Base-by-base conservation (phyloP, 2,888 invertebrate species). In the Lithosia quadra region DNA sequence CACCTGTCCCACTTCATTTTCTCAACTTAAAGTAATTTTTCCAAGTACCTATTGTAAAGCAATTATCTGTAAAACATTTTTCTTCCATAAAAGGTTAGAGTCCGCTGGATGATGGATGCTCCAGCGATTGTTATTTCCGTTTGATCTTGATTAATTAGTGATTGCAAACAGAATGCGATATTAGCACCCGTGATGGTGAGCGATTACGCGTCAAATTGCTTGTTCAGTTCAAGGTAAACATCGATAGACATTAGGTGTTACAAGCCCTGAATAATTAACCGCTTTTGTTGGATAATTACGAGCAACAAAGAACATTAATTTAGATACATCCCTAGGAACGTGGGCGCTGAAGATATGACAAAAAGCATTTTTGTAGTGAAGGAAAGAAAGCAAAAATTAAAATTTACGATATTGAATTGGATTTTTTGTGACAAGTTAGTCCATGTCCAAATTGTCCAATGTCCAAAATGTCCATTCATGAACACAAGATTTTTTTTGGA, bases 101-200 rank as follows among this genome's bases (percentile, higher is more conserved):
- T 69, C 68, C 62, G 34, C 60, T 60, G 65, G 74, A 79, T 83
- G 87, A 88, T 86, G 82, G 83, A 86, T 84, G 82, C 76, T 79
- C 64, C 79, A 80, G 82, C 85, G 83, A 88, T 90, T 90, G 88
- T 91, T 89, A 84, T 88, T 88, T 86, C 88, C 77, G 88, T 92
- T 91, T 91, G 90, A 92, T 92, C 89, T 90, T 92, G 92, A 92
- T 92, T 93, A 92, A 92, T 92, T 91, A 91, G 88, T 81, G 85
- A 90, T 90, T 77, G 87, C 90, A 93, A 92, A 93, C 91, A 88
- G 93, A 93, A 93, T 93, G 86, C 86, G 89, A 89, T 89, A 92
- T 92, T 87, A 89, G 86, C 82, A 77, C 76, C 80, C 78, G 79
- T 84, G 82, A 79, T 83, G 82, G 81, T 74, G 74, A 71, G 86